phyloP scores from a whole-genome alignment of 2,113 vertebrate genomes.

The Brachyhypopomus gauderio region DNA sequence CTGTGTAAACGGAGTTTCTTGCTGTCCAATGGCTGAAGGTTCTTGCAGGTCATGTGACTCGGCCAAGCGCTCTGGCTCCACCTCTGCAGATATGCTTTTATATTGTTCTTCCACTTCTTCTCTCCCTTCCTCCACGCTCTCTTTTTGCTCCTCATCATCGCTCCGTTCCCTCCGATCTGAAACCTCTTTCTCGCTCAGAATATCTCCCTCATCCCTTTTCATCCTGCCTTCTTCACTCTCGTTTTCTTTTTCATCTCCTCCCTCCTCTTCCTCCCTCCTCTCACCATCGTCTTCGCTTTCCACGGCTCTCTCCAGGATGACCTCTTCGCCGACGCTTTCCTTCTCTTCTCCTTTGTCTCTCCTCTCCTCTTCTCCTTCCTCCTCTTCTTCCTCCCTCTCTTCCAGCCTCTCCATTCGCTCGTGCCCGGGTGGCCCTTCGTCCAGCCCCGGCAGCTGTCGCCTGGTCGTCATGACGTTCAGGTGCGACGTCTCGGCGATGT shows the following conservation, averaged over 20 bases:
- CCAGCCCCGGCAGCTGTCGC: constrained; percentile 61
- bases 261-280: not conserved
- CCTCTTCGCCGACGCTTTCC: constrained; percentile 29
- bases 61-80: constrained; percentile 63
- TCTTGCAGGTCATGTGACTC: constrained; percentile 56
- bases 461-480: constrained; percentile 80
- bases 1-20: constrained; percentile 53
- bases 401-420: constrained; percentile 53
- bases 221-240: not conserved
- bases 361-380: constrained; percentile 6
- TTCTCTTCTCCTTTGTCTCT: constrained; percentile 41
- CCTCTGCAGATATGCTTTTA: constrained; percentile 22
- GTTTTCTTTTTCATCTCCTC: constrained; percentile 4
- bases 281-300: constrained; percentile 7
- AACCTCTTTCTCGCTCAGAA: not conserved
- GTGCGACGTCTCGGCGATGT: constrained; percentile 87
- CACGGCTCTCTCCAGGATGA: not conserved
- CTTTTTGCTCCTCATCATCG: not conserved
- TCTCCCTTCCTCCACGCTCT: not conserved
- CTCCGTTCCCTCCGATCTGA: not conserved
- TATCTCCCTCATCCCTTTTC: not conserved
- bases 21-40: constrained; percentile 51
- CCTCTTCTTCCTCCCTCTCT: not conserved
- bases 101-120: constrained; percentile 7
- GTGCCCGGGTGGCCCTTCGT: constrained; percentile 67